Conservation (phyloP, 2,797 vertebrate genomes). For the Phaenicophaeus curvirostris region DNA sequence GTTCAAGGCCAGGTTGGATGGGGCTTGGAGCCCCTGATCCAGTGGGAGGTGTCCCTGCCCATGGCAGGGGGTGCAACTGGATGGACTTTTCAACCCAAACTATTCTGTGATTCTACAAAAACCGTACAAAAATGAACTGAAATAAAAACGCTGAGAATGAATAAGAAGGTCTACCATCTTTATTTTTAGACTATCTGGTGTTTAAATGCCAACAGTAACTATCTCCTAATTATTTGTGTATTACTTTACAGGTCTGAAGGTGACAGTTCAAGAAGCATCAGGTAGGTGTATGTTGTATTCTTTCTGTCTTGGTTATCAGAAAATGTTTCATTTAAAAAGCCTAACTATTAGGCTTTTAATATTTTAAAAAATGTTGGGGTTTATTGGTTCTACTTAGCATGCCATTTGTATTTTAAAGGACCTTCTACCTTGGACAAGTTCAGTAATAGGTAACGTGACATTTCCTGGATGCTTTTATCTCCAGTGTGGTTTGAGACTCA, state of each 20-base stretch:
- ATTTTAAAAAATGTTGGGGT: rapidly evolving
- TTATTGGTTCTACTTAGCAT: not conserved
- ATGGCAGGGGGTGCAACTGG: no score
- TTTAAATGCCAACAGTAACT: not conserved
- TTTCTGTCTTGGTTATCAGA: not conserved
- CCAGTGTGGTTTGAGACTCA: not conserved
- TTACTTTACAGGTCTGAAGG: conserved; percentile 85
- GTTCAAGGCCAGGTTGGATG: no score
- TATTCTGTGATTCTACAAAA: not conserved
- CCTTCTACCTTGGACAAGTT: not conserved
- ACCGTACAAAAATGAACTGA: not conserved
- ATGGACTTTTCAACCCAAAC: no score
- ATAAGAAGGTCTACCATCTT: not conserved
- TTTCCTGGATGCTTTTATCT: not conserved
- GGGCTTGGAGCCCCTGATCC: no score
- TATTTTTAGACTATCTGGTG: not conserved
- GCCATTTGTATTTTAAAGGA: not conserved
- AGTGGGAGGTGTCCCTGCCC: no score
- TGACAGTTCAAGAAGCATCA: conserved; percentile 82
- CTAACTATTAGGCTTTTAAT: not conserved
- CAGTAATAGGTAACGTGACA: not conserved
- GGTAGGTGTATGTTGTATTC: conserved; percentile 72
- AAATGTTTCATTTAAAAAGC: not conserved
- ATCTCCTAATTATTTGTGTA: conserved; percentile 33
- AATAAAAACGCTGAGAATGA: not conserved